A percentile compares a stretch with the other conserved stretches of the same genome.
Evolutionary conservation across 2,113 vertebrate species (phyloP).

Genomic region (Dolichallabes microphthalmus): DNA sequence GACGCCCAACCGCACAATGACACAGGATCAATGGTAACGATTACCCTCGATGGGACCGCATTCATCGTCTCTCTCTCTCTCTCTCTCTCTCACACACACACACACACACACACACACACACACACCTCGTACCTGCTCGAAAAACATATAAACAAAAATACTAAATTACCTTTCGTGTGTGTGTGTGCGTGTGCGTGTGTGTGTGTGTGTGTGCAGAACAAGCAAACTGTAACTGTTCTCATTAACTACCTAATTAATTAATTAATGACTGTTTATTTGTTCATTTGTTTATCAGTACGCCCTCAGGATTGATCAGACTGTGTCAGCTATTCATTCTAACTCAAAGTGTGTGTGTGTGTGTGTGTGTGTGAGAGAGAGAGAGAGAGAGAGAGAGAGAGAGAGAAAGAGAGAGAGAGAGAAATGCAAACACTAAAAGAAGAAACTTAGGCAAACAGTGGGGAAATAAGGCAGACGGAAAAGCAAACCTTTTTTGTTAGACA

Average conservation of each 20-base stretch:
- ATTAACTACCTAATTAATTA: not conserved
- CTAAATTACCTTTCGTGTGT: too few relatives aligned
- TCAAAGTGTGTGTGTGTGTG: not conserved
- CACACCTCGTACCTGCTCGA: not conserved
- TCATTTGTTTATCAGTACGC: not conserved
- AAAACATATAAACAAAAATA: not conserved
- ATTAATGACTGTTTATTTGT: not conserved
- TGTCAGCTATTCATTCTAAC: not conserved
- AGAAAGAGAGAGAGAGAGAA: too few relatives aligned
- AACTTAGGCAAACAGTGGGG: too few relatives aligned
- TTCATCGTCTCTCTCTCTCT: not conserved
- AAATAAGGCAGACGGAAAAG: too few relatives aligned
- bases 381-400: too few relatives aligned
- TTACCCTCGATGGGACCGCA: not conserved
- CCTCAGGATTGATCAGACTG: not conserved
- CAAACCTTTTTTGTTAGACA: too few relatives aligned
- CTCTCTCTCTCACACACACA: not conserved
- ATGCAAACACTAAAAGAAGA: too few relatives aligned
- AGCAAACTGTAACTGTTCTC: not conserved
- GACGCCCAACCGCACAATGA: slow-evolving; percentile 38
- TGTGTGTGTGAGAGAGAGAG: too few relatives aligned
- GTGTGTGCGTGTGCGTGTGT: not conserved
- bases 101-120: slow-evolving; percentile 4
- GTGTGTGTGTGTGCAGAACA: not conserved
- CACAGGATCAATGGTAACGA: slow-evolving; percentile 47